Evolutionary conservation across 2,888 invertebrate species (phyloP), one percentile per base, ranked within the genome.

Genomic region (Drosophila ezoana): DNA sequence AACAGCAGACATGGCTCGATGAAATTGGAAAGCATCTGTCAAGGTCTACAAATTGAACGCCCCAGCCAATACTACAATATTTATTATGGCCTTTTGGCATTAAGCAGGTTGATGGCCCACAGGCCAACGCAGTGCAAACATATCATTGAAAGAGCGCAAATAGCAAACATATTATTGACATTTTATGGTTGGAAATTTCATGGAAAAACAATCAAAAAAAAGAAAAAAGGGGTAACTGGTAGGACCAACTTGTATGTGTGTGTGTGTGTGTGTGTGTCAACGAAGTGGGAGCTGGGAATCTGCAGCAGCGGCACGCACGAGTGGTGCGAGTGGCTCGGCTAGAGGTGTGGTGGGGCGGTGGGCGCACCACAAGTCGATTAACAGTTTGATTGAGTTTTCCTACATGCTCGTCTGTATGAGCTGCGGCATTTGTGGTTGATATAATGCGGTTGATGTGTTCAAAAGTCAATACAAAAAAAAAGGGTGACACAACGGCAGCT

Each of bases 341-440:
- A 13, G 43, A n/a, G 9, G 10, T 4, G 41, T 1, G 35, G 16
- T 35, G 23, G 4, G 33, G 13, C n/a, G 16, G 9, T 28, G 45
- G 40, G n/a, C 14, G 32, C 59, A 59, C 57, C 66, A 58, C 72
- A 76, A 83, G 86, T 83, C 83, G 83, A 83, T 83, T 83, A 83
- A 83, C 86, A 70, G 76, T 86, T 86, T 86, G 83, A 83, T 83
- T 83, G 83, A 86, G 83, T 81, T 82, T 73, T 79, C 60, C 81
- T 41, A 75, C 47, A 81, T 70, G 57, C 38, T 41, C 23, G 47
- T 8, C 16, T 18, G 37, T 41, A 16, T 23, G 43, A 49, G 53
- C 66, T 81, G 79, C 71, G 83, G 83, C 76, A 83, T 86, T 86
- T 83, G 86, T 45, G 86, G 86, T 76, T 68, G 64, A 70, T 70